Conservation (phyloP, 2,797 vertebrate genomes). For the Sebastes nivosus region DNA sequence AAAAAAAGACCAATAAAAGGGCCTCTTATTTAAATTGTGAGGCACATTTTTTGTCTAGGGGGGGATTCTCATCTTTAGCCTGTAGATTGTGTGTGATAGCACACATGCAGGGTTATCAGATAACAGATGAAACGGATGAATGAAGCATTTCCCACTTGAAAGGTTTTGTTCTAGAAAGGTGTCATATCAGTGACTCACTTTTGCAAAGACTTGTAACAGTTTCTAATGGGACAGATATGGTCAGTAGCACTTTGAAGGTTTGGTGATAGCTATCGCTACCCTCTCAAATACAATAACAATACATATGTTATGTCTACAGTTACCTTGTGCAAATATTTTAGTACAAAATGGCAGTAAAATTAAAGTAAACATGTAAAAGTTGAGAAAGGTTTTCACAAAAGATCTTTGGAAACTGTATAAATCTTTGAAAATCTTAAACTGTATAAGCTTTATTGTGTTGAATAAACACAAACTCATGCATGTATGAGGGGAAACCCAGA, state of each 20-base stretch:
- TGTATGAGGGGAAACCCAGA: too few relatives aligned
- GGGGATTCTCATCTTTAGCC: neutral
- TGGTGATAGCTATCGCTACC: constrained; percentile 19
- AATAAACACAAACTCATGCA: too few relatives aligned
- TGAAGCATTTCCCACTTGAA: constrained; percentile 22
- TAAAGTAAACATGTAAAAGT: too few relatives aligned
- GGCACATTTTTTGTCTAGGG: constrained; percentile 4
- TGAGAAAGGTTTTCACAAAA: neutral
- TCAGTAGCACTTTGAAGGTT: constrained; percentile 24
- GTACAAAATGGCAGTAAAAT: neutral
- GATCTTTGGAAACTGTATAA: neutral
- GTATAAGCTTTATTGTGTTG: neutral
- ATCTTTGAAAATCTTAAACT: neutral
- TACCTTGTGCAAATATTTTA: neutral
- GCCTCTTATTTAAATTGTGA: constrained; percentile 25
- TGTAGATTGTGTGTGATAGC: constrained; percentile 28
- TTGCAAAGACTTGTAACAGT: constrained; percentile 44
- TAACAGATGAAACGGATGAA: constrained; percentile 39
- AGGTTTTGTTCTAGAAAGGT: constrained; percentile 16
- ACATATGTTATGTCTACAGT: constrained; percentile 53
- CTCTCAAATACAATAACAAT: constrained; percentile 10
- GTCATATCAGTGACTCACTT: constrained; percentile 7
- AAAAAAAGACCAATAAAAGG: constrained; percentile 25
- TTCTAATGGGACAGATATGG: constrained; percentile 3
- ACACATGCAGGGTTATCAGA: constrained; percentile 41